Evolutionary conservation across 2,797 vertebrate genomes (phyloP), one percentile per base, ranked within the genome.

Genomic region (Micrastur ruficollis): DNA sequence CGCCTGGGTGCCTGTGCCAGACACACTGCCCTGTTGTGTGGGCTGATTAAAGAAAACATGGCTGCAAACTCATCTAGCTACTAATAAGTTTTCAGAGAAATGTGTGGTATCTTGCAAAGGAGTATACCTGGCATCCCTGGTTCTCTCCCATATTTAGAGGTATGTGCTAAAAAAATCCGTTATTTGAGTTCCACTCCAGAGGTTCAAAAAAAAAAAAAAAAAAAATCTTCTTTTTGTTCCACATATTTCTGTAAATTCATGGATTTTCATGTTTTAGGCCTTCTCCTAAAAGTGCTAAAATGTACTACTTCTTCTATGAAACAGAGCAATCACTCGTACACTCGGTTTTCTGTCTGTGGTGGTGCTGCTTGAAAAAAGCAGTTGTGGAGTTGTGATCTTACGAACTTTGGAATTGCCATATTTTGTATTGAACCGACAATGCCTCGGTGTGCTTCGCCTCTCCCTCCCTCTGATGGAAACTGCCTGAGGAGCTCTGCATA

Each of bases 1-100:
- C 2, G 0, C 38, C 27, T 8, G 14, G 20, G 34, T 8, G 6
- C 32, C 27, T 4, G 3, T 11, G 38, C 15, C 31, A 1, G 0
- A 5, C 15, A 11, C 9, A 3, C 7, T 3, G 50, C 14, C 14
- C 4, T 8, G 17, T 11, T 18, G 26, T 15, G 3, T 12, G 9
- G 25, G 4, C 27, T 21, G 34, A 4, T 17, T n/a, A 11, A 63
- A 85, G 38, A 27, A 42, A 36, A 19, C 20, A 14, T 3, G 11
- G 21, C 5, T 9, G 12, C 19, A 50, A 40, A 47, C 18, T 27
- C 20, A 17, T 31, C 14, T 12, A 16, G 15, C 18, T 27, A 6
- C 56, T 47, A 11, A 5, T 11, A 19, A 55, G 3, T 55, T 55
- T 66, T 66, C 29, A 32, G 21, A 49, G 25, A 67, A 62, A 38